Evolutionary conservation across 2,888 invertebrate species (phyloP), one percentile per base, ranked within the genome.

Genomic region (Brachylomia viminalis): DNA sequence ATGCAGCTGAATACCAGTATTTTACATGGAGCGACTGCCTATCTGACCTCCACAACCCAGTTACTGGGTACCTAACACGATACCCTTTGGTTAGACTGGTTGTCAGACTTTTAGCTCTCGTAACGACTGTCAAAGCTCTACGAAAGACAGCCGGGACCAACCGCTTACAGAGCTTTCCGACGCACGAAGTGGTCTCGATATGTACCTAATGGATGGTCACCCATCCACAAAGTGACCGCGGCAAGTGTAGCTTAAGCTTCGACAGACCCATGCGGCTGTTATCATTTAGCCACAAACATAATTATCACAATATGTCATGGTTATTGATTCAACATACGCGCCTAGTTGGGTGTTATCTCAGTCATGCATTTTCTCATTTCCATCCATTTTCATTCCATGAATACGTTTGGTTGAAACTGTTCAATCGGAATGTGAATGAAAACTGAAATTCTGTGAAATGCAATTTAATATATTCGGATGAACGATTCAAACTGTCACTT

Each of bases 371-470:
- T 42, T 30, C 42, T 52, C 33, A 49, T 77, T 45, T n/a, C 15
- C 13, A 69, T 49, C 20, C 1, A 45, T 27, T 64, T 4, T 30
- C 27, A 13, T 47, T 52, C n/a, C 27, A 42, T 17, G 45, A 17
- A 30, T 47, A 52, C 33, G 27, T 70, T 65, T 64, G 23, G 10
- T 65, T 58, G 11, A 13, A 68, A 47, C 11, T n/a, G 54, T 33
- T 54, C n/a, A 68, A 20, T 54, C 58, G 17, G 23, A 15, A n/a
- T 17, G 4, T n/a, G 15, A 56, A 74, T 52, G n/a, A 23, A 61
- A 61, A 30, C 20, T 49, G 56, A 20, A 65, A 65, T 58, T 77
- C 6, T 49, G 15, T 58, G 49, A 33, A 77, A 42, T n/a, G 23
- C 30, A 58, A 49, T 58, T 47, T 23, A 27, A 23, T 13, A 13